Percentiles rank a stretch among this genome's conserved stretches.
Evolutionary conservation across 2,888 invertebrate species (phyloP).

Genomic region (Andrena minutula): DNA sequence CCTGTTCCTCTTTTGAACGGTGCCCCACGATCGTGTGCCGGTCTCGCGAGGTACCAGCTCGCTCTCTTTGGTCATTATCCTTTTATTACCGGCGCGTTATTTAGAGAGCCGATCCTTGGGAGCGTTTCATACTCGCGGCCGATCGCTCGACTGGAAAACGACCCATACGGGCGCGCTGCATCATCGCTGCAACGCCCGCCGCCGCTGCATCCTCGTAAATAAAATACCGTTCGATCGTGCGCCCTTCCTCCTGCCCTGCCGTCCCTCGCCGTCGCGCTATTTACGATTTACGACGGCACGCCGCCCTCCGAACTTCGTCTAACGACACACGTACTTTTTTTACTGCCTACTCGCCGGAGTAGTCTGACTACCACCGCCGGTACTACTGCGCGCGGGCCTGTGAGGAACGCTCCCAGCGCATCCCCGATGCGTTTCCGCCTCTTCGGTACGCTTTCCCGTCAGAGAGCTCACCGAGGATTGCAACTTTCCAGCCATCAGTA

Average conservation of each 20-base stretch:
- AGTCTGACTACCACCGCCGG: neutral
- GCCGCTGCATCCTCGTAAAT: conserved; percentile 72
- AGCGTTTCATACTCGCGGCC: conserved; percentile 73
- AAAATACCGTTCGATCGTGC: conserved; percentile 73
- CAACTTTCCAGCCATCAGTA: neutral
- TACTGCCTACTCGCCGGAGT: conserved; percentile 13
- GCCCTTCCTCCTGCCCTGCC: neutral
- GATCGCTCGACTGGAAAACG: conserved; percentile 81
- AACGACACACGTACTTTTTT: conserved; percentile 66
- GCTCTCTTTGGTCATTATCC: conserved; percentile 80
- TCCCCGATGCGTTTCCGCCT: neutral
- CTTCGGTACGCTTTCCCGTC: neutral
- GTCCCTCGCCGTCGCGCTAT: conserved; percentile 47
- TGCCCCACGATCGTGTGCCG: conserved; percentile 49
- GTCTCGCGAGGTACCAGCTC: conserved; percentile 41
- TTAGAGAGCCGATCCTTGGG: conserved; percentile 77
- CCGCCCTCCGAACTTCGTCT: conserved; percentile 37
- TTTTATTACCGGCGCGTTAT: conserved; percentile 82
- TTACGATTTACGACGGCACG: conserved; percentile 62
- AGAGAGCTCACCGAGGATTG: neutral
- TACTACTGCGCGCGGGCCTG: conserved; percentile 4
- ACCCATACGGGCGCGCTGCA: conserved; percentile 72
- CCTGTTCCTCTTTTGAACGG: conserved; percentile 12
- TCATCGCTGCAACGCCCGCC: conserved; percentile 61
- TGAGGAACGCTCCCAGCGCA: neutral